Base-by-base conservation (phyloP, 1,140 invertebrate genomes). In the Drosophila mayri region DNA sequence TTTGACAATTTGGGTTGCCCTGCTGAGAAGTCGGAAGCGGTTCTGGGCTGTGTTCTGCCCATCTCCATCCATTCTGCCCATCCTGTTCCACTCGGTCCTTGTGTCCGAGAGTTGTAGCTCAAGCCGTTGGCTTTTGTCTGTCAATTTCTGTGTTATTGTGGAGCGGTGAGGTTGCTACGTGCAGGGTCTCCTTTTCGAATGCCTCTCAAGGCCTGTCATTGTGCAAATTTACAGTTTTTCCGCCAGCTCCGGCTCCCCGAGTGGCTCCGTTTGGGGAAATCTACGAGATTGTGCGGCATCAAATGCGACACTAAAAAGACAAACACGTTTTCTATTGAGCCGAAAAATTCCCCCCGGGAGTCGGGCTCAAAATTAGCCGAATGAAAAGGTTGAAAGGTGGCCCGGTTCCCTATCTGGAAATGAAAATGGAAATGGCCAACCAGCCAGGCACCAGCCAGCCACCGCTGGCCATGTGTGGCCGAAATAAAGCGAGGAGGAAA, bases 281-380 rank as follows among this genome's bases (percentile, higher is more conserved):
- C 84, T 87, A 62, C 57, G 65, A 74, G 78, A 87, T 88, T 88
- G 84, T 84, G 80, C 71, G 71, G 49, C 61, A 58, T 66, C 85
- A 88, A 88, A 84, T 84, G 77, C 76, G 84, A 77, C 80, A 80
- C 76, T 68, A 71, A 83, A 87, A 77, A 78, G 84, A 87, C 84
- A 87, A 73, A 77, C 76, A 75, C 68, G 66, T 78, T 88, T 87
- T 61, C 52, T 70, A 81, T 86, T 75, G 61, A 59, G 67, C 82
- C 61, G 16, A 47, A 38, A 57, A 74, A 65, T 68, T 81, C 28
- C 66, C 73, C 57, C 70, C 6, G 28, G 49, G 54, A 59, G 54
- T 46, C 30, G 55, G 41, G 8, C 43, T 67, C 70, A 67, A 80
- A 80, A 80, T 79, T 80, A 80, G 77, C 77, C 77, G 57, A 79